A percentile compares a stretch with the other conserved stretches of the same genome.
Evolutionary conservation across 2,797 vertebrate genomes (phyloP).

Genomic region (Rhodeus uyekii): DNA sequence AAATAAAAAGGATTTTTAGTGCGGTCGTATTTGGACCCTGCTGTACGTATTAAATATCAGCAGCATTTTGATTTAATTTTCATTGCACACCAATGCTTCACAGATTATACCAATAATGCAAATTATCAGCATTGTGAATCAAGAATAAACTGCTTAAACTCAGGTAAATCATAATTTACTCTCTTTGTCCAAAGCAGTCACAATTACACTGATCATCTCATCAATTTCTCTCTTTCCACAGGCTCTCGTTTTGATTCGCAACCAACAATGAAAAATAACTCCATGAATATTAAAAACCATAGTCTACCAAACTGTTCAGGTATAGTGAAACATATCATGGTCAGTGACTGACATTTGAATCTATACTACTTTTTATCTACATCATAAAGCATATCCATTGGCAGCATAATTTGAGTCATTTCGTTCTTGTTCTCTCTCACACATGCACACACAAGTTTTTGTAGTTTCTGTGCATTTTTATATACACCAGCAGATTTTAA

Average conservation of each 20-base stretch:
- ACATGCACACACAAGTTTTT: not conserved
- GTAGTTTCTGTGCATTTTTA: not conserved
- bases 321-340: no score
- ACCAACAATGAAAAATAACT: not conserved
- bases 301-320: not conserved
- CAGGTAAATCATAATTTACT: not conserved
- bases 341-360: no score
- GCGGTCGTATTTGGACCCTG: not conserved
- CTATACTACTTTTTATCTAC: no score
- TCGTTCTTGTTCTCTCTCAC: not conserved
- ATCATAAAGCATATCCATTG: no score
- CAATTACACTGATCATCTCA: not conserved
- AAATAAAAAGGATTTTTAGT: not conserved
- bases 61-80: not conserved
- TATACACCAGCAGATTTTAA: not conserved
- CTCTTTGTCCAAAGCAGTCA: no score
- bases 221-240: not conserved
- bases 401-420: not conserved
- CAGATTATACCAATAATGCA: not conserved
- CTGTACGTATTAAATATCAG: not conserved
- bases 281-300: not conserved
- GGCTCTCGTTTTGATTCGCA: not conserved
- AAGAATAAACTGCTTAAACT: not conserved
- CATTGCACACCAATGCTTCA: not conserved
- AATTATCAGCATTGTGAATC: not conserved